A percentile compares a stretch with the other conserved stretches of the same genome.
These are phyloP conservation scores for Ceratotherium simum DNA, from an alignment of 2,113 vertebrate species.

Conservation along the genomic window DNA sequence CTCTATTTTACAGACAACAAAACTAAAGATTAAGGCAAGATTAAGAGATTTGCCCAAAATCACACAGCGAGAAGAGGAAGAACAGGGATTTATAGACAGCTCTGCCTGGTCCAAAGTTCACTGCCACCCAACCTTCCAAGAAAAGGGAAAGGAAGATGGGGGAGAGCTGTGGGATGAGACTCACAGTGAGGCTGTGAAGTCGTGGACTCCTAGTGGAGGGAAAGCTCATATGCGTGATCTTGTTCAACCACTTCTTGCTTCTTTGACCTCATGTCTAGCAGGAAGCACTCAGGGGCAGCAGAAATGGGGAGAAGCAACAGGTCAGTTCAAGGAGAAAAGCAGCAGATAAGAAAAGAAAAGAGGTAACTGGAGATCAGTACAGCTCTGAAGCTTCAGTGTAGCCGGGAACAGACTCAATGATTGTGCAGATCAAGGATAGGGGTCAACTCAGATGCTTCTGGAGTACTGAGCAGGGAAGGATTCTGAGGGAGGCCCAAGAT, in stretches of 20 bases:
- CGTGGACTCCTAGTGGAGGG: accelerated
- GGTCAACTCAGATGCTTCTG: neutral
- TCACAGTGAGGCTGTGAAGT: accelerated
- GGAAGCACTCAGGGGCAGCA: too few species aligned
- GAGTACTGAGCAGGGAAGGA: neutral
- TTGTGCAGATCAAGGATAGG: neutral
- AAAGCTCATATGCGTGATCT: too few species aligned
- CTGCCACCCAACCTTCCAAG: neutral
- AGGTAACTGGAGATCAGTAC: neutral
- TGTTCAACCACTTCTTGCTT: neutral
- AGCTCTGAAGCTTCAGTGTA: neutral
- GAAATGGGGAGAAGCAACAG: neutral
- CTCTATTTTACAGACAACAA: neutral
- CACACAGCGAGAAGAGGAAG: neutral
- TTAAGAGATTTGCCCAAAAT: neutral
- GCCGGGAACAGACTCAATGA: neutral
- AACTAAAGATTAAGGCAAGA: neutral
- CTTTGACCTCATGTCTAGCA: neutral
- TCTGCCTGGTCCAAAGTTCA: neutral
- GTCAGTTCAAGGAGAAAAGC: neutral
- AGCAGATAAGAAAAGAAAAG: neutral
- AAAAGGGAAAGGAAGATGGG: neutral
- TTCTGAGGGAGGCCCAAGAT: neutral
- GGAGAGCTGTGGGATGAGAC: neutral
- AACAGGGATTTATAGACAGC: neutral